A percentile compares a stretch with the other conserved stretches of the same genome.
phyloP scores from a whole-genome alignment of 2,113 vertebrate genomes.

The Scalopus aquaticus region DNA sequence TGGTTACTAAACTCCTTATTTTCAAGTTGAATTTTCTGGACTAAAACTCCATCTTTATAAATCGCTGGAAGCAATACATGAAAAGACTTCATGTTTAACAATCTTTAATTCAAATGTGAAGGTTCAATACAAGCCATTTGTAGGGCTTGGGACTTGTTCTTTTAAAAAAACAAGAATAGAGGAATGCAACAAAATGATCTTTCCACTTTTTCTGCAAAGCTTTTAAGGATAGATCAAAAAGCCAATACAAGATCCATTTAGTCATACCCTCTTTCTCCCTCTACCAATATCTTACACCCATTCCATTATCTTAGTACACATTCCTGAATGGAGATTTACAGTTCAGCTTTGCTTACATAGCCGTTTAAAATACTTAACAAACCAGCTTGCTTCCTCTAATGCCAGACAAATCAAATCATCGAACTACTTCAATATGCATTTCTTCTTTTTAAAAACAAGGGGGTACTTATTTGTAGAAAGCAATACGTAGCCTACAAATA shows the following conservation, averaged over 20 bases:
- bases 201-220: constrained; percentile 83
- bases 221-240: constrained; percentile 78
- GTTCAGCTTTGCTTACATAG: constrained; percentile 75
- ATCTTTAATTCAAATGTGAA: constrained; percentile 86
- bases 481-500: constrained; percentile 71
- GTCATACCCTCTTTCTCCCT: constrained; percentile 71
- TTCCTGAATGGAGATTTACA: constrained; percentile 82
- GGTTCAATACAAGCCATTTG: constrained; percentile 85
- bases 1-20: constrained; percentile 44
- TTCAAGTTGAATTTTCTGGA: constrained; percentile 75
- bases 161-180: constrained; percentile 75
- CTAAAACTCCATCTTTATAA: constrained; percentile 81
- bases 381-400: constrained; percentile 74
- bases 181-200: constrained; percentile 82
- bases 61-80: constrained; percentile 82
- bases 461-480: constrained; percentile 62
- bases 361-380: constrained; percentile 76
- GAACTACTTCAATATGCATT: constrained; percentile 64
- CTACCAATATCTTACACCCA: constrained; percentile 63
- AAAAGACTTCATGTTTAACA: constrained; percentile 85
- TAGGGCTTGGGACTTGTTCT: constrained; percentile 75
- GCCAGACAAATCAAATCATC: constrained; percentile 70
- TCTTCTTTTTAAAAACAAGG: constrained; percentile 71
- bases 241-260: constrained; percentile 72
- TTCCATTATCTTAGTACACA: constrained; percentile 77